Evolutionary conservation across 2,797 vertebrate species (phyloP).

Genomic region (Sebastes aleutianus): DNA sequence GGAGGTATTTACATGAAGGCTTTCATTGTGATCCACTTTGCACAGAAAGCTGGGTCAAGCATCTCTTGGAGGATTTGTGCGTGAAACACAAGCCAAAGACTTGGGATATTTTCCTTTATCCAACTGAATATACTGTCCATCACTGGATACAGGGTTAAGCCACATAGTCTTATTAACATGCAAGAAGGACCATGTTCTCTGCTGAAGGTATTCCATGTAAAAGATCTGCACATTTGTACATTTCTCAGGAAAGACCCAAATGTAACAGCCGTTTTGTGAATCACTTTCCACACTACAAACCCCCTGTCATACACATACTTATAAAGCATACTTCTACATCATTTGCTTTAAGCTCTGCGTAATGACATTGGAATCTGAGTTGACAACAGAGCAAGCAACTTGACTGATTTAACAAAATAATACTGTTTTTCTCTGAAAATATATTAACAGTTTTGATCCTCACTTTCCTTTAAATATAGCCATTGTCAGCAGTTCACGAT

Average conservation of each 20-base stretch:
- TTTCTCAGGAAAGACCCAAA: conserved; percentile 56
- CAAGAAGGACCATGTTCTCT: conserved; percentile 46
- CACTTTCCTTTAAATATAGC: conserved; percentile 80
- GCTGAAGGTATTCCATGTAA: conserved; percentile 55
- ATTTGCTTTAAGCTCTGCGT: conserved; percentile 82
- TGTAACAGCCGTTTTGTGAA: conserved; percentile 41
- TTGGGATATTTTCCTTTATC: conserved; percentile 46
- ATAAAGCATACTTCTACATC: conserved; percentile 87
- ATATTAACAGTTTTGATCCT: conserved; percentile 83
- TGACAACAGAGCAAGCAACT: conserved; percentile 87
- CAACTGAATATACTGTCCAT: conserved; percentile 50
- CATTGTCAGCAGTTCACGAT: conserved; percentile 79
- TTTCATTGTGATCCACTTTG: conserved; percentile 55
- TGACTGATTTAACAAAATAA: conserved; percentile 87
- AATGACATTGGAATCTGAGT: conserved; percentile 79
- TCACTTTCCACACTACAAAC: conserved; percentile 52
- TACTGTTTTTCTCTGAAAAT: conserved; percentile 87
- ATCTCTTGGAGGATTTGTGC: conserved; percentile 41
- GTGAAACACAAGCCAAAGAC: conserved; percentile 48
- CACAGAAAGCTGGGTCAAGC: conserved; percentile 54
- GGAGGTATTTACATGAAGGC: conserved; percentile 73
- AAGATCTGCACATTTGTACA: conserved; percentile 72
- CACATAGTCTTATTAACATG: conserved; percentile 58
- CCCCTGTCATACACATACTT: conserved; percentile 79
- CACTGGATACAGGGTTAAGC: conserved; percentile 38